These are phyloP conservation scores for Pristis pectinata DNA, from an alignment of 2,797 vertebrate species.

Conservation along the genomic window DNA sequence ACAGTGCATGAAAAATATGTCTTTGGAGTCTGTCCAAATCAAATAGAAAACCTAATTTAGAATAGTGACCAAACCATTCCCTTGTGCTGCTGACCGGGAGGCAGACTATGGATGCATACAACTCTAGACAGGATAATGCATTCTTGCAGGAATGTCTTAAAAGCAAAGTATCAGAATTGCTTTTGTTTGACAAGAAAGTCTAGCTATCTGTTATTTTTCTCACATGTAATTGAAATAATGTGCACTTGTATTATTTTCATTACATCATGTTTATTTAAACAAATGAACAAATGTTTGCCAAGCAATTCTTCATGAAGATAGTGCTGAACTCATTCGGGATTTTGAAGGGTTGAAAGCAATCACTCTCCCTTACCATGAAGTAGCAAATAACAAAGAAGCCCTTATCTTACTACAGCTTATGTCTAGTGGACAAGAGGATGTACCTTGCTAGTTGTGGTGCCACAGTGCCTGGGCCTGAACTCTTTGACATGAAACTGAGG, in stretches of 20 bases:
- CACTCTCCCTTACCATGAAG: neutral
- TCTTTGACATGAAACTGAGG: too few species aligned
- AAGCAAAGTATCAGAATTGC: neutral
- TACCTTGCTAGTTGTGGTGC: too few species aligned
- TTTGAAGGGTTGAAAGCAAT: conserved; percentile 9
- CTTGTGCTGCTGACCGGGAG: neutral
- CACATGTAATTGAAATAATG: neutral
- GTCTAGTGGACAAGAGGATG: too few species aligned
- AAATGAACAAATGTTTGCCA: neutral
- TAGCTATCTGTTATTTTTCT: neutral
- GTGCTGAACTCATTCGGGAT: neutral
- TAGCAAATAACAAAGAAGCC: neutral
- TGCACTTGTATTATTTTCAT: neutral
- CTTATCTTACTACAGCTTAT: neutral
- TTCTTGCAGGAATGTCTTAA: neutral
- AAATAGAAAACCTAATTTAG: neutral
- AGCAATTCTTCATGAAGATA: neutral
- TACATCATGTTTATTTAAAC: neutral
- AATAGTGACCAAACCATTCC: neutral
- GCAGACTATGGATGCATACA: neutral
- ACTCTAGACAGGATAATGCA: neutral
- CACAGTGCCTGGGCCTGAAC: too few species aligned
- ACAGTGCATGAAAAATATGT: neutral
- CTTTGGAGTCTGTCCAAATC: neutral
- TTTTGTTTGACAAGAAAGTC: neutral